Percentiles rank a stretch among this genome's conserved stretches.
phyloP scores from a whole-genome alignment of 1,140 invertebrate species.

The Phthorimaea operculella region DNA sequence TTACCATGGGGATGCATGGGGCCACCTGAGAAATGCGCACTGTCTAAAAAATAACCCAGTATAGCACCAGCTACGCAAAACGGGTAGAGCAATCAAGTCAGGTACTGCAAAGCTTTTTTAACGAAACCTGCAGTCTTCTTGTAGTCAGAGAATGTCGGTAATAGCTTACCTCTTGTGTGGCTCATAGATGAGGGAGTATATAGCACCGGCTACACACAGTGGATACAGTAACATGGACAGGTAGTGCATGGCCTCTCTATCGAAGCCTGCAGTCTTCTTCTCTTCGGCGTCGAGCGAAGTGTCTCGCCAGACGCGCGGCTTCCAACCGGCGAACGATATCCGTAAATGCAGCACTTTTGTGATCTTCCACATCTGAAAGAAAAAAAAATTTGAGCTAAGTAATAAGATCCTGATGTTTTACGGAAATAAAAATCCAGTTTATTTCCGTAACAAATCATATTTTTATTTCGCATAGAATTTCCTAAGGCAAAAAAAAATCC shows the following conservation, averaged over 20 bases:
- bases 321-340: constrained; percentile 61
- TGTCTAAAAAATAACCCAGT: no score
- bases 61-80: constrained; percentile 86
- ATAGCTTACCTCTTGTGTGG: constrained; percentile 83
- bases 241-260: constrained; percentile 92
- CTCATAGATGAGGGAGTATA: constrained; percentile 93
- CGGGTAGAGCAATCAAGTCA: constrained; percentile 93
- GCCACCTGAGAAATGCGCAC: no score
- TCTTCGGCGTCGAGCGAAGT: constrained; percentile 73
- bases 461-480: no score
- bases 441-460: no score
- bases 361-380: constrained; percentile 89
- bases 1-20: no score
- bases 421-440: no score
- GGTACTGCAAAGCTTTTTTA: constrained; percentile 90
- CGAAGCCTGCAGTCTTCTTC: constrained; percentile 83
- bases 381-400: constrained; percentile 14
- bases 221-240: constrained; percentile 94
- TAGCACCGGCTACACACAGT: constrained; percentile 83
- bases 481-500: no score
- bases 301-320: constrained; percentile 57
- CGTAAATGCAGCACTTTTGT: constrained; percentile 89
- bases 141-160: no score
- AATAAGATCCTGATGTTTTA: no score
- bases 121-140: constrained; percentile 60